Percentiles rank a stretch among this genome's conserved stretches.
Evolutionary conservation across 2,888 invertebrate genomes (phyloP).

Genomic region (Prosopocoilus inquinatus): DNA sequence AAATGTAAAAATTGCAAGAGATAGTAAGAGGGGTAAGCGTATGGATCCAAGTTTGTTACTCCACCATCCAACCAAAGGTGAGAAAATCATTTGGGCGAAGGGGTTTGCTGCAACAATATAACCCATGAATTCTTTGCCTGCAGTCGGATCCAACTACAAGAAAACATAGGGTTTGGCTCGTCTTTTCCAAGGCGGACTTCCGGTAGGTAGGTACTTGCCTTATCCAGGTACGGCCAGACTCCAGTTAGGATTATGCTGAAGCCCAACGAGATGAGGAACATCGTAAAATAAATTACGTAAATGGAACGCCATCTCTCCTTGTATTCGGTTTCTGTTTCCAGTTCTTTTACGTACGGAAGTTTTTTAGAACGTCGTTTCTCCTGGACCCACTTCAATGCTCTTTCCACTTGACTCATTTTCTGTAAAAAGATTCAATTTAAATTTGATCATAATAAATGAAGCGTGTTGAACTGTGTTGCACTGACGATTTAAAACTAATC

Average conservation of each 20-base stretch:
- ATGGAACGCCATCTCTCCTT: conserved; percentile 75
- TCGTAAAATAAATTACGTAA: conserved; percentile 81
- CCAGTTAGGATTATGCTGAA: conserved; percentile 86
- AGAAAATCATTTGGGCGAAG: conserved; percentile 82
- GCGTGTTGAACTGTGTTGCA: no score
- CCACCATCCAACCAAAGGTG: conserved; percentile 83
- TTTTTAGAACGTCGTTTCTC: conserved; percentile 7
- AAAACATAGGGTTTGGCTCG: background rate
- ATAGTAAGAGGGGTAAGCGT: conserved; percentile 68
- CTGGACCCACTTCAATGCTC: conserved; percentile 5
- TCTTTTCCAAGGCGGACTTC: no score
- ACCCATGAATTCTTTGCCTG: conserved; percentile 81
- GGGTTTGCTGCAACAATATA: conserved; percentile 84
- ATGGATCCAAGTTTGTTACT: conserved; percentile 72
- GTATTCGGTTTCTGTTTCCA: conserved; percentile 49
- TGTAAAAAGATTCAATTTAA: conserved; percentile 1
- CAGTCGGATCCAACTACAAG: conserved; percentile 72
- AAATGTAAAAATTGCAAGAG: conserved; percentile 68
- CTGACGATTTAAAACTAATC: no score
- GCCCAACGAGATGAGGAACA: conserved; percentile 86
- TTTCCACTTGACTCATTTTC: conserved; percentile 13
- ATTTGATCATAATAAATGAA: no score
- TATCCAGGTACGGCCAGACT: conserved; percentile 84
- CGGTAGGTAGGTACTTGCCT: conserved; percentile 57
- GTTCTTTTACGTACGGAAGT: conserved; percentile 8